phyloP scores from a whole-genome alignment of 64 coral and sea anemone species.

The Montipora capricornis region DNA sequence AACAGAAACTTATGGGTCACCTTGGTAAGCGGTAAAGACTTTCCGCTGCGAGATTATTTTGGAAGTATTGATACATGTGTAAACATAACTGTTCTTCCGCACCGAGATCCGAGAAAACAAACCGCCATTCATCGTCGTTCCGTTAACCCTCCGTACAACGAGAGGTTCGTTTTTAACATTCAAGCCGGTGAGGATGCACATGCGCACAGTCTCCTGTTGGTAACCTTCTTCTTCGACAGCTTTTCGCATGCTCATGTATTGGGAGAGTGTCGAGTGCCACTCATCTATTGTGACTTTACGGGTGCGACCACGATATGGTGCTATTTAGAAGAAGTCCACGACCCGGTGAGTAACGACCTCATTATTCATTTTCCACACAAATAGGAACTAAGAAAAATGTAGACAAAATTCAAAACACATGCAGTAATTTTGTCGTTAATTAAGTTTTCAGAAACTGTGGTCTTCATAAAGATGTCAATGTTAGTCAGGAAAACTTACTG shows the following conservation, averaged over 20 bases:
- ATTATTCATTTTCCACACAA: too few relatives aligned
- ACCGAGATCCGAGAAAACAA: conserved; percentile 79
- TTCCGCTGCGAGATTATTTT: conserved; percentile 85
- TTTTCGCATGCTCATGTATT: conserved; percentile 87
- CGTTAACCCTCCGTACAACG: conserved; percentile 85
- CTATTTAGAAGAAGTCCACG: conserved; percentile 71
- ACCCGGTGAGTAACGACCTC: neutral
- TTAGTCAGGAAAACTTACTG: too few relatives aligned
- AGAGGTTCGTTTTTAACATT: conserved; percentile 84
- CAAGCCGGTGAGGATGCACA: conserved; percentile 76
- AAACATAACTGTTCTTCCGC: conserved; percentile 82
- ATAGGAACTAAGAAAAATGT: too few relatives aligned
- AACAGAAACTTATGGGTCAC: conserved; percentile 74
- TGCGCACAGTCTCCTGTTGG: conserved; percentile 70
- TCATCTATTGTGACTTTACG: conserved; percentile 83
- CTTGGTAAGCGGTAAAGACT: conserved; percentile 78
- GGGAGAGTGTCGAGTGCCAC: conserved; percentile 78
- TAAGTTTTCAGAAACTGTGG: too few relatives aligned
- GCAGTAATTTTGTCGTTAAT: too few relatives aligned
- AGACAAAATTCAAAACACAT: too few relatives aligned
- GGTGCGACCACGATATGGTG: conserved; percentile 77
- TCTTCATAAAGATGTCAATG: too few relatives aligned
- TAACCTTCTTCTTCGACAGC: conserved; percentile 82
- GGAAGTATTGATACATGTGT: conserved; percentile 93
- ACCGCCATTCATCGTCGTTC: conserved; percentile 87